These are phyloP conservation scores for Sesia apiformis DNA, from an alignment of 2,888 invertebrate species.

Conservation along the genomic window DNA sequence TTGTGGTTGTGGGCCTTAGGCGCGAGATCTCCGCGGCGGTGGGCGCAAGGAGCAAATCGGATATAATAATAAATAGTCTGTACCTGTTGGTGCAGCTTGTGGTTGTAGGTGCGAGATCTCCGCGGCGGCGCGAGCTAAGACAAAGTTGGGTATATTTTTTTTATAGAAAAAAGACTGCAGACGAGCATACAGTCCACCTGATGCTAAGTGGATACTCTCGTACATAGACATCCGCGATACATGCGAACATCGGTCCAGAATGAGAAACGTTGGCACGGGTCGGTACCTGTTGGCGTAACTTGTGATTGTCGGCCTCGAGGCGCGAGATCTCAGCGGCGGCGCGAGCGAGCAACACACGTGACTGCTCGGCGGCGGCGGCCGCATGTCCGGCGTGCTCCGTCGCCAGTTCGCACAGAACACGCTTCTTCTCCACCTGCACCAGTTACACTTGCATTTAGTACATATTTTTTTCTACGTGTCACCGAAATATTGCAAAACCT, in stretches of 20 bases:
- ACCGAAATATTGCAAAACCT: too few species aligned
- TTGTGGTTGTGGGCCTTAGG: slow-evolving; percentile 52
- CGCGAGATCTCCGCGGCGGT: slow-evolving; percentile 50
- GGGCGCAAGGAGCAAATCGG: slow-evolving; percentile 29
- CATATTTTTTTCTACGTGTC: too few species aligned
- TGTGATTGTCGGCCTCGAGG: slow-evolving; percentile 49
- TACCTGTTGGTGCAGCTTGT: too few species aligned
- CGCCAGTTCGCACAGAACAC: slow-evolving; percentile 44
- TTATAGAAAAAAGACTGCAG: too few species aligned
- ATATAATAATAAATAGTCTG: too few species aligned
- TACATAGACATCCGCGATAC: too few species aligned
- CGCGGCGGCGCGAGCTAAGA: slow-evolving; percentile 48
- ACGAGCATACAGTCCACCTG: too few species aligned
- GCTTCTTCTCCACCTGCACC: slow-evolving; percentile 51
- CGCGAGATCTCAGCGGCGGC: slow-evolving; percentile 50
- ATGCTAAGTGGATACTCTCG: too few species aligned
- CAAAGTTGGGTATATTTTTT: slow-evolving; percentile 6
- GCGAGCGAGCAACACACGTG: slow-evolving; percentile 44
- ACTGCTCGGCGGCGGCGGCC: slow-evolving; percentile 51
- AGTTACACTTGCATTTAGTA: background rate
- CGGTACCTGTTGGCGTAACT: slow-evolving; percentile 46
- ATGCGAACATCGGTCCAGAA: too few species aligned
- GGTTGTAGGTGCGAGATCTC: slow-evolving; percentile 35
- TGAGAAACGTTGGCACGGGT: too few species aligned
- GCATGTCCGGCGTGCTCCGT: slow-evolving; percentile 58